phyloP scores from a whole-genome alignment of 2,888 invertebrate species.

The Orthosia incerta region DNA sequence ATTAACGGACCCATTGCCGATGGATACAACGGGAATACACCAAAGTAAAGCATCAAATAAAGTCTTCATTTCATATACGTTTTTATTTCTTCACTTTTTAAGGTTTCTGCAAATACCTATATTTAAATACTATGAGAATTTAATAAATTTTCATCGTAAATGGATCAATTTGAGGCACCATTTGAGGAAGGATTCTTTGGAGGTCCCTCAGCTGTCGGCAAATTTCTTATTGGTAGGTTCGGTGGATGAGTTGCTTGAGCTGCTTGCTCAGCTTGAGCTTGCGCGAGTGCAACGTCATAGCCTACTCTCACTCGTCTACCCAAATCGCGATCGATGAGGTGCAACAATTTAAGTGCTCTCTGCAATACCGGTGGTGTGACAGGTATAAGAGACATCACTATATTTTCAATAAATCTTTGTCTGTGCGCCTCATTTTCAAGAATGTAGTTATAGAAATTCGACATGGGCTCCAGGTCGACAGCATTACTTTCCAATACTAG shows the following conservation, averaged over 20 bases:
- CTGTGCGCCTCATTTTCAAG: constrained; percentile 90
- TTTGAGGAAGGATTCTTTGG: constrained; percentile 8
- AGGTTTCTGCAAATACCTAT: neutral
- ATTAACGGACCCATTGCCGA: too few species aligned
- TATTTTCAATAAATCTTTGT: constrained; percentile 53
- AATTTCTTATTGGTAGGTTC: constrained; percentile 26
- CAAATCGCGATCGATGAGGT: constrained; percentile 94
- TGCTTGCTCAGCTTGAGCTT: constrained; percentile 18
- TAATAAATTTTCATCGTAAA: neutral
- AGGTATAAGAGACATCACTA: constrained; percentile 18
- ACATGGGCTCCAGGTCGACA: constrained; percentile 90
- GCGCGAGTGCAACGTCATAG: constrained; percentile 40
- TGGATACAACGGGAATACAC: too few species aligned
- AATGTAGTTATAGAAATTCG: constrained; percentile 92
- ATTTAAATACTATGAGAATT: neutral
- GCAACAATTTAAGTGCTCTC: constrained; percentile 94
- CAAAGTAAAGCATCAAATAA: too few species aligned
- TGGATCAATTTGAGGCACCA: too few species aligned
- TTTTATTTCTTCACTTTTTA: neutral
- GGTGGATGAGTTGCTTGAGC: constrained; percentile 23
- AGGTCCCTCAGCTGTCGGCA: constrained; percentile 23
- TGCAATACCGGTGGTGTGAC: constrained; percentile 82
- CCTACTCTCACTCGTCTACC: constrained; percentile 91
- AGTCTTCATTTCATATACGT: too few species aligned
- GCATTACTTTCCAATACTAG: constrained; percentile 64